Conservation (phyloP, 1,140 invertebrate species). For the Drosophila auraria region DNA sequence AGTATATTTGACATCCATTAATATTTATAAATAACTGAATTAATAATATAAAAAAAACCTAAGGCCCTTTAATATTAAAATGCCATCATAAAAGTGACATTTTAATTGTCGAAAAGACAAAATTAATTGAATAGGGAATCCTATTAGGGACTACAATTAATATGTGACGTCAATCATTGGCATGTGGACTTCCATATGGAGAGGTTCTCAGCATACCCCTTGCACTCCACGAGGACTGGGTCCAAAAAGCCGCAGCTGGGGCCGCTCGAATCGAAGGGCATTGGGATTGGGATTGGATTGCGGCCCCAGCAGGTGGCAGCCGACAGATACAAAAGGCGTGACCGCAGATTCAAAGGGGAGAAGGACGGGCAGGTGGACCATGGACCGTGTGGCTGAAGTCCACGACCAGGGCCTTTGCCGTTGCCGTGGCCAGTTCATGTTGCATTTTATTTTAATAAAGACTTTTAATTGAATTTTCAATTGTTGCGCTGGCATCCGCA, state of each 20-base stretch:
- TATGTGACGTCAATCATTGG: no score
- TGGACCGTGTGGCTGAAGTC: constrained; percentile 10
- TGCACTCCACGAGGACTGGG: not conserved
- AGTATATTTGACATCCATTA: not conserved
- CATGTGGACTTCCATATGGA: no score
- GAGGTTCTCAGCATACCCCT: not conserved
- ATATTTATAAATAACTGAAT: not conserved
- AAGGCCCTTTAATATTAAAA: not conserved
- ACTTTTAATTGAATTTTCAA: constrained; percentile 84
- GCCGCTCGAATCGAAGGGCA: constrained; percentile 6
- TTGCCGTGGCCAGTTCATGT: constrained; percentile 52
- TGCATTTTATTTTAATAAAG: constrained; percentile 83
- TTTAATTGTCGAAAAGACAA: not conserved
- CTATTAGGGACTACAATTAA: not conserved
- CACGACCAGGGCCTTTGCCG: constrained; percentile 38
- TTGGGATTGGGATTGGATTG: constrained; percentile 10
- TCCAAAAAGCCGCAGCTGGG: constrained; percentile 59
- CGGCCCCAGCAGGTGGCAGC: constrained; percentile 65
- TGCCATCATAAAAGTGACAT: not conserved
- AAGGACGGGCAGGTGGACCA: constrained; percentile 8
- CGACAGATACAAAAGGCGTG: constrained; percentile 59
- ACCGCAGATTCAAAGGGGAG: constrained; percentile 45
- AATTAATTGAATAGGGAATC: no score
- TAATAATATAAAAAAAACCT: no score
- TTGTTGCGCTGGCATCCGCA: constrained; percentile 62